These are phyloP conservation scores for Platichthys flesus DNA, from an alignment of 2,113 vertebrate species.

Conservation along the genomic window DNA sequence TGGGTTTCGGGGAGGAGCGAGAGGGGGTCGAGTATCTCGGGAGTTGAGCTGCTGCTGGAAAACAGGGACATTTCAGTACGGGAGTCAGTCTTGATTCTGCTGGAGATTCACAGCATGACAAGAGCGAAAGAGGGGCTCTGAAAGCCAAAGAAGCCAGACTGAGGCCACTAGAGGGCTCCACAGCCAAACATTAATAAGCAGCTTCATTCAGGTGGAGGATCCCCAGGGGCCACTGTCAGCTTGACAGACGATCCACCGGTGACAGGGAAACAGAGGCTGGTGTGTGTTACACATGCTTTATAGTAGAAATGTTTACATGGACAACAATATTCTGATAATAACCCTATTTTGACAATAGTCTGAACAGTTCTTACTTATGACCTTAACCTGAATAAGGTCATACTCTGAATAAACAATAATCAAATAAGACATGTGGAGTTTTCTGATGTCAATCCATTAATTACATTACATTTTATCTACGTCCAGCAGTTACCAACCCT, in stretches of 20 bases:
- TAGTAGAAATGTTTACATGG: background rate
- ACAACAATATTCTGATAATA: background rate
- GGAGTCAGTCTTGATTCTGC: slow-evolving; percentile 33
- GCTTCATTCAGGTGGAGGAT: slow-evolving; percentile 7
- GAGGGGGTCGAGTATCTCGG: slow-evolving; percentile 91
- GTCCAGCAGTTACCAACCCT: no score
- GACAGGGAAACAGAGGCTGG: slow-evolving; percentile 17
- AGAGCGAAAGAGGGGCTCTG: slow-evolving; percentile 1
- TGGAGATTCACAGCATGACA: slow-evolving; percentile 23
- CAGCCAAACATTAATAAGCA: slow-evolving; percentile 28
- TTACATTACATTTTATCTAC: background rate
- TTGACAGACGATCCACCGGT: slow-evolving; percentile 12
- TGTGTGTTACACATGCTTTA: slow-evolving; percentile 57
- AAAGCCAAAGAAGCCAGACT: slow-evolving; percentile 9
- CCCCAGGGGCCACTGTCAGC: background rate
- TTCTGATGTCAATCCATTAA: background rate
- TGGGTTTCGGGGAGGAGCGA: slow-evolving; percentile 95
- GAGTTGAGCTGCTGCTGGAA: slow-evolving; percentile 91
- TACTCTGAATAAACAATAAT: background rate
- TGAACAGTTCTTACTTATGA: background rate
- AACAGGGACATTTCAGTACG: slow-evolving; percentile 86
- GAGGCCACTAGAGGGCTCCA: slow-evolving; percentile 62
- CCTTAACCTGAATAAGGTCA: no score
- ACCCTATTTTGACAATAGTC: background rate
- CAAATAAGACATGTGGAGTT: background rate